These are phyloP conservation scores for Tachyglossus aculeatus DNA, from an alignment of 2,797 vertebrate genomes.

Conservation along the genomic window DNA sequence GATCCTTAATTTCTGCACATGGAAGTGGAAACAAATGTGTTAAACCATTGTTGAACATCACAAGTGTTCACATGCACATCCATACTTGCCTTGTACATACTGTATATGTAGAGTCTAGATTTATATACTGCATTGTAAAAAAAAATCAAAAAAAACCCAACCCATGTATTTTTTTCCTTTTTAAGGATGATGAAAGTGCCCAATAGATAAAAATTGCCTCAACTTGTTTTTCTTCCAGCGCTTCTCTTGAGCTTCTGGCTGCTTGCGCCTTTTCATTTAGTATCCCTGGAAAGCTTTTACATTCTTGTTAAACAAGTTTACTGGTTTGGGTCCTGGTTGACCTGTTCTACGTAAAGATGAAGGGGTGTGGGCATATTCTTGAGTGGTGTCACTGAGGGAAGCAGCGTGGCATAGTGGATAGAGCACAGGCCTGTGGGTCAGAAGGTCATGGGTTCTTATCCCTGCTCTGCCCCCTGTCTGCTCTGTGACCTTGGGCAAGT, in stretches of 20 bases:
- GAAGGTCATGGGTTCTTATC: no score
- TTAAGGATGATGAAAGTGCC: slow-evolving; percentile 41
- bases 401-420: no score
- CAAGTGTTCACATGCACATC: background rate
- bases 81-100: background rate
- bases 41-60: background rate
- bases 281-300: slow-evolving; percentile 33
- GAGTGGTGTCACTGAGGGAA: no score
- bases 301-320: slow-evolving; percentile 56
- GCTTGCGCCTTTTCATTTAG: slow-evolving; percentile 34
- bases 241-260: slow-evolving; percentile 1
- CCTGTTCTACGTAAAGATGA: slow-evolving; percentile 21
- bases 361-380: no score
- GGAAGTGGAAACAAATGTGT: background rate
- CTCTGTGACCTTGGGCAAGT: no score
- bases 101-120: slow-evolving; percentile 55
- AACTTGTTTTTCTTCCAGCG: slow-evolving; percentile 13
- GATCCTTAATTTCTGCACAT: background rate
- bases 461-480: no score
- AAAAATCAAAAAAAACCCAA: background rate
- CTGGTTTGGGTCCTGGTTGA: slow-evolving; percentile 33
- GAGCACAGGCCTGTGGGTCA: no score
- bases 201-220: slow-evolving; percentile 25
- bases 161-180: slow-evolving; percentile 43
- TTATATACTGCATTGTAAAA: slow-evolving; percentile 54